phyloP scores from a whole-genome alignment of 2,113 vertebrate genomes.

The Oreotrochilus melanogaster region DNA sequence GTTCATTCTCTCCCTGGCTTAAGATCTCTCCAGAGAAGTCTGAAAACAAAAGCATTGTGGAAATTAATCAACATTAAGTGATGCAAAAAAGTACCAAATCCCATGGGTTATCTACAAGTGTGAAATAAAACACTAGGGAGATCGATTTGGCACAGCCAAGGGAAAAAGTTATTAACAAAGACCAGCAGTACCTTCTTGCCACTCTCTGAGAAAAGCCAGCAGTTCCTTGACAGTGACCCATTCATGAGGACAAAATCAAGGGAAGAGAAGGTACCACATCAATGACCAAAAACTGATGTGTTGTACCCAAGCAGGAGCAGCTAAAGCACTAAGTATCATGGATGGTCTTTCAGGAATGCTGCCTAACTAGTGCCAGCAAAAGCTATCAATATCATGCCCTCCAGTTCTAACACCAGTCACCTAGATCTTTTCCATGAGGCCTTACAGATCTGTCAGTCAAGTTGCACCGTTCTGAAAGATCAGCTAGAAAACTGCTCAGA shows the following conservation, averaged over 20 bases:
- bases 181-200: not conserved
- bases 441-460: not conserved
- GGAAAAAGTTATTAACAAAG: not conserved
- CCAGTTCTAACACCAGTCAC: not conserved
- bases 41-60: not conserved
- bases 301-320: fast-evolving
- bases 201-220: not conserved
- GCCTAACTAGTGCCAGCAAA: not conserved
- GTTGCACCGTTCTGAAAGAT: not conserved
- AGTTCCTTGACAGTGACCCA: not conserved
- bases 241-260: not conserved
- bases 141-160: not conserved
- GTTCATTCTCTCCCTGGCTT: not conserved
- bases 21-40: not conserved
- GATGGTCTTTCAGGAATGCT: not conserved
- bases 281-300: not conserved
- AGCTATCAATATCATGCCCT: not conserved
- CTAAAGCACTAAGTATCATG: not conserved
- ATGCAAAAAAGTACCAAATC: not conserved
- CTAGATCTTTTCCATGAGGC: not conserved
- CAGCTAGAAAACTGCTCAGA: not conserved
- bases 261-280: not conserved
- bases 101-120: not conserved
- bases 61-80: not conserved
- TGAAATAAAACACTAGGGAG: not conserved